Conservation (phyloP, 2,888 invertebrate species). For the Eristalis tenax region DNA sequence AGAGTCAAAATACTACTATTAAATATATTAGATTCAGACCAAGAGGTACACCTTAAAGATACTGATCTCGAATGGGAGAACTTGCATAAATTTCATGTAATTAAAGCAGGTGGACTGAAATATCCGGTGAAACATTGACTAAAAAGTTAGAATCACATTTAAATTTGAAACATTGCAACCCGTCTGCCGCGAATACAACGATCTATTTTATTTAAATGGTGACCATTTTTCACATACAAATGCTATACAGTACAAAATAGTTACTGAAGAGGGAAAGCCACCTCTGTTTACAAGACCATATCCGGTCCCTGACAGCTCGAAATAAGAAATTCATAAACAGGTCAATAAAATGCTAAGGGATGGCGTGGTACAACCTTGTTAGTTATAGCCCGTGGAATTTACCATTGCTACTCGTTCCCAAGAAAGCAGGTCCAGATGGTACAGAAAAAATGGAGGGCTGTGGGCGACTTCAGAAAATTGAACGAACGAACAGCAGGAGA, state of each 20-base stretch:
- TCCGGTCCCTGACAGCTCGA: no score
- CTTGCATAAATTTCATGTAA: no score
- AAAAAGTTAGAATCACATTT: no score
- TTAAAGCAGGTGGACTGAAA: no score
- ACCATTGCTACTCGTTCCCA: neutral
- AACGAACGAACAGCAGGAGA: neutral
- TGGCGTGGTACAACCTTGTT: neutral
- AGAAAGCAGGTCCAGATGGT: neutral
- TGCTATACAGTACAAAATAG: constrained; percentile 11
- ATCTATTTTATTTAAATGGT: constrained; percentile 42
- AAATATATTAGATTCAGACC: no score
- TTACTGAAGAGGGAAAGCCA: constrained; percentile 8
- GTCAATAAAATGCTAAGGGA: no score
- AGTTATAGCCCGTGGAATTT: neutral
- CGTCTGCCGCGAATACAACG: no score
- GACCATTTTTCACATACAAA: constrained; percentile 29
- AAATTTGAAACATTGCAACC: constrained; percentile 9
- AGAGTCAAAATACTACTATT: no score
- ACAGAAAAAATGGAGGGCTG: neutral
- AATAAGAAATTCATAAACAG: no score
- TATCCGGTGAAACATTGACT: no score
- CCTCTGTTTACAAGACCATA: neutral
- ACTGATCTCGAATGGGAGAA: no score
- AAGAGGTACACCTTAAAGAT: no score
- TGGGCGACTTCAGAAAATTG: neutral